These are phyloP conservation scores for Tenebrio molitor DNA, from an alignment of 1,140 invertebrate genomes.

Conservation along the genomic window DNA sequence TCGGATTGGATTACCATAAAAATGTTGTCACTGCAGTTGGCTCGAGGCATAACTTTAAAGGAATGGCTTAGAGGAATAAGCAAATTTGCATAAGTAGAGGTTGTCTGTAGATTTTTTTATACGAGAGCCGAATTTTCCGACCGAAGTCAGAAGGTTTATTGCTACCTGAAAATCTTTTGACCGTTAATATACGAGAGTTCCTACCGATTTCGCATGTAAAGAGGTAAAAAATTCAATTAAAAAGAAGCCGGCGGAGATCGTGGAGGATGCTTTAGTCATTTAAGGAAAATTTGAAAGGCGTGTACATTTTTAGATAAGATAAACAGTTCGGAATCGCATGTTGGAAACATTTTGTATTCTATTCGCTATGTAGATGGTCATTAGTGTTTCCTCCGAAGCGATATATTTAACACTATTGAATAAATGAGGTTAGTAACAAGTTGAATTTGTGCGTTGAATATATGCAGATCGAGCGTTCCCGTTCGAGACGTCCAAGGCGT, in stretches of 20 bases:
- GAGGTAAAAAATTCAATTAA: constrained; percentile 31
- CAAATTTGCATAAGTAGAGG: constrained; percentile 30
- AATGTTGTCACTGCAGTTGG: constrained; percentile 35
- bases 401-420: constrained; percentile 46
- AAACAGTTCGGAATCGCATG: constrained; percentile 48
- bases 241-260: neutral
- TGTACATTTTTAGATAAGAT: constrained; percentile 45
- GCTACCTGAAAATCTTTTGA: neutral
- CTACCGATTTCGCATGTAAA: constrained; percentile 15
- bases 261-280: constrained; percentile 30
- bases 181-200: too few species aligned
- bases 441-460: constrained; percentile 48
- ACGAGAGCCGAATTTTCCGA: constrained; percentile 6
- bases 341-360: constrained; percentile 47
- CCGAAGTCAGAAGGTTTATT: neutral
- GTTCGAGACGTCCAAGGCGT: constrained; percentile 48
- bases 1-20: constrained; percentile 30
- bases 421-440: constrained; percentile 48
- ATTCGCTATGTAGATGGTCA: constrained; percentile 52
- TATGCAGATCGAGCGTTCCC: constrained; percentile 46
- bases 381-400: constrained; percentile 47
- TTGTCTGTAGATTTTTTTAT: constrained; percentile 20
- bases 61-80: constrained; percentile 24
- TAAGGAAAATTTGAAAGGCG: constrained; percentile 21
- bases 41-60: constrained; percentile 27